A percentile compares a stretch with the other conserved stretches of the same genome.
Evolutionary conservation across 2,113 vertebrate genomes (phyloP).

Genomic region (Neogobius melanostomus): DNA sequence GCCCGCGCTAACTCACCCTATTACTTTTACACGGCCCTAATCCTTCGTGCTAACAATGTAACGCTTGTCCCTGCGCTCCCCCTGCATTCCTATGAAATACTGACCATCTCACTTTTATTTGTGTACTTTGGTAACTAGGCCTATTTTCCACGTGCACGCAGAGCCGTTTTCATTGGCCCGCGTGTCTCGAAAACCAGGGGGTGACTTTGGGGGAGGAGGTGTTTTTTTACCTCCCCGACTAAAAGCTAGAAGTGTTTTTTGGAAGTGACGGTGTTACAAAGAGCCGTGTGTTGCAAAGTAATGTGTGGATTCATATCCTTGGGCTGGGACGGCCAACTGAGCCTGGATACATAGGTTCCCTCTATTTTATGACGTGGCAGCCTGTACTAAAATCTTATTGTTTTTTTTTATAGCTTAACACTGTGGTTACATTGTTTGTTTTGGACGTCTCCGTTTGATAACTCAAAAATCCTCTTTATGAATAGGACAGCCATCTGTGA

Average conservation of each 20-base stretch:
- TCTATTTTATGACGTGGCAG: no score
- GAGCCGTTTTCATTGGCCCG: slow-evolving; percentile 48
- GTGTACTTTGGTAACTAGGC: slow-evolving; percentile 68
- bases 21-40: slow-evolving; percentile 51
- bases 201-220: background rate
- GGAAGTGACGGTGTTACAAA: slow-evolving; percentile 65
- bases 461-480: no score
- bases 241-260: slow-evolving; percentile 42
- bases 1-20: slow-evolving; percentile 57
- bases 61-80: slow-evolving; percentile 55
- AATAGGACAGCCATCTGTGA: no score
- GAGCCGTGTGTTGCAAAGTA: slow-evolving; percentile 74
- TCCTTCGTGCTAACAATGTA: slow-evolving; percentile 64
- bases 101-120: slow-evolving; percentile 68
- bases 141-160: slow-evolving; percentile 63
- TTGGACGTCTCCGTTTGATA: no score
- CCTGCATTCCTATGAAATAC: slow-evolving; percentile 68
- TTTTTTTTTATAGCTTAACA: no score
- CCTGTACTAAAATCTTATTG: no score
- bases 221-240: slow-evolving; percentile 46
- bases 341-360: slow-evolving; percentile 21
- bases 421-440: no score
- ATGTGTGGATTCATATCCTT: slow-evolving; percentile 70
- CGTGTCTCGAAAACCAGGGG: slow-evolving; percentile 50
- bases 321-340: slow-evolving; percentile 59